Conservation (phyloP, 53 echinoderm and acorn worm species). For the Mesocentrotus franciscanus region DNA sequence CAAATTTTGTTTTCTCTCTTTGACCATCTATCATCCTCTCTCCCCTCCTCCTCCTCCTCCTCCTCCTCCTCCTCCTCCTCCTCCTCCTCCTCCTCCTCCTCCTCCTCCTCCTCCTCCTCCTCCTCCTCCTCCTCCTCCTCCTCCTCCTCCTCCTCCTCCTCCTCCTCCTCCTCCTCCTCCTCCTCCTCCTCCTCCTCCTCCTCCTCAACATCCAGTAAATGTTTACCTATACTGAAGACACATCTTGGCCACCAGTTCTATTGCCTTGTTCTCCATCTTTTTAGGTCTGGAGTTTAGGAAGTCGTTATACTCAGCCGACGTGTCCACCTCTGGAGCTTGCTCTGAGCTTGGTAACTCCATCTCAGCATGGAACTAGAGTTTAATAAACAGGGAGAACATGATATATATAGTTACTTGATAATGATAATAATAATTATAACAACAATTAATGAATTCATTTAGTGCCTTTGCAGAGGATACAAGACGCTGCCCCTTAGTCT, state of each 20-base stretch:
- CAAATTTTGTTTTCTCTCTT: too few species aligned
- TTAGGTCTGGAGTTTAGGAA: conserved; percentile 77
- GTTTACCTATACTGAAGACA: conserved; percentile 77
- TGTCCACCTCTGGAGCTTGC: not conserved
- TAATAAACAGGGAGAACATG: not conserved
- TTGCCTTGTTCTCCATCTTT: conserved; percentile 80
- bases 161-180: not conserved
- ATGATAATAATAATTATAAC: too few species aligned
- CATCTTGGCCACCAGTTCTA: conserved; percentile 67
- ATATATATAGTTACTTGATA: too few species aligned
- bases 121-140: not conserved
- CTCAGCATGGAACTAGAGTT: conserved; percentile 78
- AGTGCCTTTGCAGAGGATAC: too few species aligned
- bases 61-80: not conserved
- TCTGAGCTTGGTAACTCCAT: conserved; percentile 57
- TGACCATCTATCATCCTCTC: not conserved
- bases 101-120: not conserved
- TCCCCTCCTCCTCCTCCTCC: not conserved
- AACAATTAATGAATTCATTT: too few species aligned
- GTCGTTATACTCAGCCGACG: conserved; percentile 66
- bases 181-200: not conserved
- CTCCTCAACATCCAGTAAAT: not conserved
- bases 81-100: not conserved
- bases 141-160: not conserved
- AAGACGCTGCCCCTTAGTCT: too few species aligned